These are phyloP conservation scores for Diacarnus erythraeanus DNA, from an alignment of 37 sponge, comb jelly and placozoan species.

Conservation along the genomic window DNA sequence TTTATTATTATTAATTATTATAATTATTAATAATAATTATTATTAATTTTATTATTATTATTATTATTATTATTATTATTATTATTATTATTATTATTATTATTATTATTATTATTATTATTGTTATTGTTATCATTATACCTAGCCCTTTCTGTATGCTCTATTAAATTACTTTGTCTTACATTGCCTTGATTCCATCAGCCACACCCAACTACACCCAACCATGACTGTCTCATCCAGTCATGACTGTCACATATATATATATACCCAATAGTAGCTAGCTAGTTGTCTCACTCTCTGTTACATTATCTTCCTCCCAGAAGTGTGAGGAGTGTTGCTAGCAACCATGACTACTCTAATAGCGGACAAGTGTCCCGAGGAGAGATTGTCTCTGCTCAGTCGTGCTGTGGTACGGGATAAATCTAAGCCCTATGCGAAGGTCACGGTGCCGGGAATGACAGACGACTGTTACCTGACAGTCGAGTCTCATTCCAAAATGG, in stretches of 20 bases:
- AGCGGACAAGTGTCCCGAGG: not conserved
- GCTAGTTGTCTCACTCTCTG: too few species aligned
- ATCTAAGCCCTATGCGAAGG: not conserved
- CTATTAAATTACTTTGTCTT: too few species aligned
- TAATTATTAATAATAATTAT: not conserved
- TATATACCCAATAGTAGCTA: too few species aligned
- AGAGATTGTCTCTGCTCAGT: not conserved
- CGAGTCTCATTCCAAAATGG: not conserved
- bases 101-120: not conserved
- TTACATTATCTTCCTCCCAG: too few species aligned
- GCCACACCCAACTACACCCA: too few species aligned
- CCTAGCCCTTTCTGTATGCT: not conserved
- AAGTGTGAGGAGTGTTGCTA: too few species aligned
- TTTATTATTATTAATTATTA: not conserved
- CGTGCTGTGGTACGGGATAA: not conserved
- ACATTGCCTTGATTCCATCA: too few species aligned
- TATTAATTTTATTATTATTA: not conserved
- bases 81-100: not conserved
- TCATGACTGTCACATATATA: too few species aligned
- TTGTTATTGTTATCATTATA: not conserved
- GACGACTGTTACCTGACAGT: constrained; percentile 12
- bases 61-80: not conserved
- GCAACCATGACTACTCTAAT: too few species aligned
- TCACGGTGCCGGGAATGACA: not conserved
- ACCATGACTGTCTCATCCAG: too few species aligned